Evolutionary conservation across 2,113 vertebrate species (phyloP), one percentile per base, ranked within the genome.

Genomic region (Sarotherodon lohbergeri): DNA sequence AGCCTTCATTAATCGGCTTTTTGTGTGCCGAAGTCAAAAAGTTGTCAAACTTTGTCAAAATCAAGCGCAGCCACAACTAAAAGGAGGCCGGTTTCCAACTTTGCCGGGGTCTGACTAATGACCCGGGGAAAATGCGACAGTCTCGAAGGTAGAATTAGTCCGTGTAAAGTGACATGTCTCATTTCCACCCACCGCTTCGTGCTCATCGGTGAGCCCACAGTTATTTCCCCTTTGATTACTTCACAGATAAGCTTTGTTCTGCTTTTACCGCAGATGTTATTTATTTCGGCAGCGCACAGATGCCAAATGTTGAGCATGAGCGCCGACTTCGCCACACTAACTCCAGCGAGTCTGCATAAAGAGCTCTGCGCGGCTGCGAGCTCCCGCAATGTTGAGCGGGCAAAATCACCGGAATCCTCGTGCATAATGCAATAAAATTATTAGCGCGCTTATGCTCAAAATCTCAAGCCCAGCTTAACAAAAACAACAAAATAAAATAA

Each of bases 31-130:
- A 86, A 96, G 95, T 97, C 95, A 94, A 97, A 95, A 96, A 97
- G 96, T 97, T 99, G 98, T 99, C 98, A 99, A 98, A 98, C 97
- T 97, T 96, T 39, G 89, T 99, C 89, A 95, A 88, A 91, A 90
- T 99, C 98, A 98, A 94, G 88, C 56, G 22, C 86, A 66, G 71
- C 82, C 90, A 92, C 94, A 93, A 94, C 92, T 34, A 41, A 84
- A 93, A 96, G 95, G 95, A 39, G 39, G 43, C 76, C 9, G 71
- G 14, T 63, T 91, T 55, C 95, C 94, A 93, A 94, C 95, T 94
- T 89, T 57, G 88, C 86, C 55, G 63, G 48, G 97, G 97, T 96
- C 97, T 96, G 59, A 85, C 91, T 94, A 86, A 68, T 98, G 97
- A 98, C 97, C 98, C 97, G 78, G 89, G 92, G 91, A 92, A 96